A percentile compares a stretch with the other conserved stretches of the same genome.
Evolutionary conservation across 2,113 vertebrate species (phyloP).

Genomic region (Neolamprologus ventralis): DNA sequence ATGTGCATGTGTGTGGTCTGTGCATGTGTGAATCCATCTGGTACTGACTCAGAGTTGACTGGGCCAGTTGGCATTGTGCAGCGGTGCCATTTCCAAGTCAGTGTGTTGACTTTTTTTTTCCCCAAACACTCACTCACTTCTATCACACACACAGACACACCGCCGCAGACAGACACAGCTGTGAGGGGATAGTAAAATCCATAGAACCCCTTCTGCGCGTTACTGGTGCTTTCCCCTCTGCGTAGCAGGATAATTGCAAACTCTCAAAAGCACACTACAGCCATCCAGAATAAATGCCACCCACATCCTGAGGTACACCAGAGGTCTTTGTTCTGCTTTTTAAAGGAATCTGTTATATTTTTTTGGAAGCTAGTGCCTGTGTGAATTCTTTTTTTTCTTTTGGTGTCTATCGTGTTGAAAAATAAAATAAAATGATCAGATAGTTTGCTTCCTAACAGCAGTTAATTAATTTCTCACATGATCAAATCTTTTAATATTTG

Average conservation of each 20-base stretch:
- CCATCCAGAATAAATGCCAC: slow-evolving; percentile 3
- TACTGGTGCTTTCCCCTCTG: not conserved
- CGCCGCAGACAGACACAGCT: not conserved
- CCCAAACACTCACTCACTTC: not conserved
- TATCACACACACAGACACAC: not conserved
- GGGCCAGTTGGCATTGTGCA: slow-evolving; percentile 47
- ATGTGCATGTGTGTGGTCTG: not conserved
- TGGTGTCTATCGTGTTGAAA: not conserved
- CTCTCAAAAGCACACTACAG: not conserved
- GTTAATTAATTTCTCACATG: not conserved
- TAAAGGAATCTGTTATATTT: not conserved
- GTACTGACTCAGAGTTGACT: slow-evolving; percentile 45
- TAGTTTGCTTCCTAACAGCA: not conserved
- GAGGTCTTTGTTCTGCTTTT: not conserved
- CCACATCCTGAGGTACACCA: slow-evolving; percentile 2
- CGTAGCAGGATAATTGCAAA: not conserved
- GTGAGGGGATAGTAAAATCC: not conserved
- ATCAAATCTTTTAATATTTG: not conserved
- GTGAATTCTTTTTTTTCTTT: not conserved
- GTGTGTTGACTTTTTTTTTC: slow-evolving; percentile 15
- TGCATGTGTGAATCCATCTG: slow-evolving; percentile 47
- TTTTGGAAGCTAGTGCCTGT: not conserved
- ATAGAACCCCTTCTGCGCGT: not conserved
- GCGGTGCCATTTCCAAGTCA: slow-evolving; percentile 42
- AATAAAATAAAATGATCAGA: not conserved